Base-by-base conservation (phyloP, 1,140 invertebrate genomes). In the Euglossa dilemma region DNA sequence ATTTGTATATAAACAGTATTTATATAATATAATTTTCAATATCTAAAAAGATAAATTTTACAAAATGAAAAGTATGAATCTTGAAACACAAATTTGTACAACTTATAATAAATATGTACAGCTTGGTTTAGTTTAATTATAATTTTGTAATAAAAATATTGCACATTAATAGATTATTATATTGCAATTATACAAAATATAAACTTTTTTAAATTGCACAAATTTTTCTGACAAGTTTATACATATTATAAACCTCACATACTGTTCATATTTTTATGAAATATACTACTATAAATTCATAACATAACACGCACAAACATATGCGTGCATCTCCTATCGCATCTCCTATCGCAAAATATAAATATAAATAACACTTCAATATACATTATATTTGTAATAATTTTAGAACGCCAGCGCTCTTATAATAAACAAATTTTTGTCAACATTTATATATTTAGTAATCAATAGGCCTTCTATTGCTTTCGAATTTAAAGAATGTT, bases 391-490 rank as follows among this genome's bases (percentile, higher is more conserved):
- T 23, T 56, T 50, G 8, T n/a, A 67, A 76, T 59, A 81, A 47
- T 43, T 76, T 69, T 23, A 75, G 80, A 82, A 82, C 80, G 80
- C 80, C 80, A 67, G 80, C 80, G 63, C 11, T 57, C 73, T 67
- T 82, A 4, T 64, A 20, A 47, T 45, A 56, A 69, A 76, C 9
- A 76, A n/a, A 67, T 43, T 52, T 82, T 8, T 14, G 36, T 45
- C 0, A 20, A 73, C 45, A 14, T 23, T 64, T 23, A 28, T 25
- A 69, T n/a, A 43, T 43, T 8, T 75, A 66, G 0, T 23, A 67
- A 28, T 28, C 20, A 64, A 20, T 28, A 47, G 64, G n/a, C 25
- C 14, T 28, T 57, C 63, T 82, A 67, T 76, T 75, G 63, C 73
- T 67, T 76, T 56, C 23, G 7, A 52, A 82, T 67, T 75, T 52